Conservation (phyloP, 2,888 invertebrate genomes). For the Eulithis prunata region DNA sequence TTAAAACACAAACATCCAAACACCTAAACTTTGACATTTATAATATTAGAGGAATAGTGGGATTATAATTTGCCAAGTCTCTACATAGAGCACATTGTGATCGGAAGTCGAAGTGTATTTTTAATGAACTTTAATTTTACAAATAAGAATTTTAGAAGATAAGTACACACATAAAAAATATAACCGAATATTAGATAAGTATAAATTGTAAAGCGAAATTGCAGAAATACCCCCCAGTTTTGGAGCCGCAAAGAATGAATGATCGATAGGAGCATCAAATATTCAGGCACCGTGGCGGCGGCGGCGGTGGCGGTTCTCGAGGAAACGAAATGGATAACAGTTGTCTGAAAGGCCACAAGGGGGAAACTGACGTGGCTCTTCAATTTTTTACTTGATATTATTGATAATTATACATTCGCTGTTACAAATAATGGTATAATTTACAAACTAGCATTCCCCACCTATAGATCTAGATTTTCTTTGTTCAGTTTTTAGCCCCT, state of each 20-base stretch:
- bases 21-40: too few relatives aligned
- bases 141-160: too few relatives aligned
- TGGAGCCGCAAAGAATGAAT: slow-evolving; percentile 71
- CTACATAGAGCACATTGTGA: too few relatives aligned
- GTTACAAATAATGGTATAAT: slow-evolving; percentile 50
- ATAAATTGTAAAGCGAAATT: background rate
- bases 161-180: background rate
- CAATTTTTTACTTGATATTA: slow-evolving; percentile 54
- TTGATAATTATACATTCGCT: slow-evolving; percentile 61
- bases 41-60: too few relatives aligned
- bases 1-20: too few relatives aligned
- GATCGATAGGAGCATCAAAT: slow-evolving; percentile 82
- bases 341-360: slow-evolving; percentile 75
- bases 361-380: slow-evolving; percentile 54
- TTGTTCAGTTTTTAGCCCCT: too few relatives aligned
- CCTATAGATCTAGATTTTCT: too few relatives aligned
- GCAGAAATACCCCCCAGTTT: slow-evolving; percentile 10
- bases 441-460: slow-evolving; percentile 23
- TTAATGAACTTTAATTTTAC: too few relatives aligned
- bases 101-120: too few relatives aligned
- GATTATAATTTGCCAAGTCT: too few relatives aligned
- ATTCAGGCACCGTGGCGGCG: slow-evolving; percentile 70
- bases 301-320: slow-evolving; percentile 63
- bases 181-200: background rate
- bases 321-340: slow-evolving; percentile 75